phyloP scores from a whole-genome alignment of 2,888 invertebrate species.

The Pristionchus exspectatus region DNA sequence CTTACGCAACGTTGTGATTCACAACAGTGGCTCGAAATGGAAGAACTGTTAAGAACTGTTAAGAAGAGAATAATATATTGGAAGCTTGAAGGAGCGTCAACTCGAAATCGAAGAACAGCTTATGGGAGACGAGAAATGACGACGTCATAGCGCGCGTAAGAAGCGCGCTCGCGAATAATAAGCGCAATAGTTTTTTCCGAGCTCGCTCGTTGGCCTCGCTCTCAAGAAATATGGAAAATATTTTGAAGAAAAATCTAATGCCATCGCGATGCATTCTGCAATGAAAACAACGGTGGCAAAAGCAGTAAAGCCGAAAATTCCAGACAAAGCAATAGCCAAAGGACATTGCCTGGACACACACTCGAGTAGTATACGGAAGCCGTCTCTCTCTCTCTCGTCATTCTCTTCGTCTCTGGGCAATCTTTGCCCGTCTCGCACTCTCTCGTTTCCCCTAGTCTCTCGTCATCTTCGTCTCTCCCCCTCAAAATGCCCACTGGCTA shows the following conservation, averaged over 20 bases:
- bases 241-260: no score
- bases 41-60: no score
- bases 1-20: no score
- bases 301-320: not conserved
- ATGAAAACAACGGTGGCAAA: not conserved
- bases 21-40: no score
- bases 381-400: not conserved
- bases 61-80: no score
- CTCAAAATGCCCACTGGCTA: slow-evolving; percentile 13
- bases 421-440: not conserved
- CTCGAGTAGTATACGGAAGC: not conserved
- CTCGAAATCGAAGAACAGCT: no score
- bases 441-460: slow-evolving; percentile 16
- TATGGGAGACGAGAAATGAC: not conserved
- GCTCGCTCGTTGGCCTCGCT: no score
- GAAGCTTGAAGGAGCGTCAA: no score
- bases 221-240: no score
- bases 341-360: not conserved
- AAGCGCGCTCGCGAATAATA: not conserved
- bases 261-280: no score
- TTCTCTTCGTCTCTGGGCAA: not conserved
- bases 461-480: not conserved
- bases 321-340: not conserved
- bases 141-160: not conserved
- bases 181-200: no score